Evolutionary conservation across 2,888 invertebrate genomes (phyloP), one percentile per base, ranked within the genome.

Genomic region (Ectemnius cavifrons): DNA sequence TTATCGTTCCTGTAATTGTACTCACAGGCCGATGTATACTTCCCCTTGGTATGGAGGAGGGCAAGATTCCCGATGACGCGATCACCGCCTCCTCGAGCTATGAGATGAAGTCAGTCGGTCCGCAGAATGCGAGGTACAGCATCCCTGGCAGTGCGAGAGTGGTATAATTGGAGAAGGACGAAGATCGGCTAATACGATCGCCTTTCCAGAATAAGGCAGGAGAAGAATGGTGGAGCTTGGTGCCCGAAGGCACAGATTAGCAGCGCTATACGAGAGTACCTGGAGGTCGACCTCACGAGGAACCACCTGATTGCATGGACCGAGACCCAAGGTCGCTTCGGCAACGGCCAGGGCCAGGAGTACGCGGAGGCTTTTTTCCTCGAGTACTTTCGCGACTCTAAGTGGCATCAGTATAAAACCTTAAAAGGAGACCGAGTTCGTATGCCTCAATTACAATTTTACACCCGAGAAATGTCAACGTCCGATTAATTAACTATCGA

Each of bases 211-310:
- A 94, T 97, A 81, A 94, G 97, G 8, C 95, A 95, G 65, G 97
- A 97, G 88, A 94, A 95, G 83, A 95, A 96, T 78, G 97, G 97
- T 0, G 98, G 98, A 0, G 97, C 98, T 0, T 98, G 98, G 98
- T 98, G 98, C 91, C 97, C 98, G 8, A 95, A 95, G 86, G 94
- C 95, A 0, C 94, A 95, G 86, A 96, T 97, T 83, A 94, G 94
- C 81, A 93, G 94, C 67, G 94, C 94, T 70, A 94, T 95, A 71
- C 94, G 95, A 14, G 97, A 98, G 89, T 97, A 94, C 91, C 92
- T 98, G 62, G 96, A 98, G 91, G 94, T 96, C 64, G 95, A 97
- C 88, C 92, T 98, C 58, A 93, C 93, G 20, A 93, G 92, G 71
- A 93, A 95, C 86, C 95, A 95, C 89, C 92, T 97, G 84, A 94